Base-by-base conservation (phyloP, 2,797 vertebrate species). In the Setipinna tenuifilis region DNA sequence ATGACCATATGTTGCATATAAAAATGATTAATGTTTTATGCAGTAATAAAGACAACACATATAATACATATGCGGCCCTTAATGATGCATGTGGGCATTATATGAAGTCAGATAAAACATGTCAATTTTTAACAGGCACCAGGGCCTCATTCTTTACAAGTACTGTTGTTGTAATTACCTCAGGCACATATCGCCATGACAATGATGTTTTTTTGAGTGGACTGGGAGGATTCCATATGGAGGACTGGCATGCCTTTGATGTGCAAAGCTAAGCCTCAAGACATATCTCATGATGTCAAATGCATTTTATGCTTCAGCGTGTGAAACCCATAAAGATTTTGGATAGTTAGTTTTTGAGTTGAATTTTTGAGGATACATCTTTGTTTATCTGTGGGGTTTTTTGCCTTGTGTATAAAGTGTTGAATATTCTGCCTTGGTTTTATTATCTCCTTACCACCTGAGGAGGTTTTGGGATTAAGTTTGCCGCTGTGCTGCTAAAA, bases 1-100 rank as follows among this genome's bases (percentile, higher is more conserved):
- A 78, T 44, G 35, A 78, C 17, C 71, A 78, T 78, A 78, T 78
- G 71, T 41, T 78, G 6, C 71, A 44, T 54, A 78, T 54, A 78
- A 65, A 78, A 41, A 78, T 19, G 35, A 78, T 78, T 19, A 10
- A 78, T 78, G 35, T 41, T 78, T 41, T 78, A 78, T 78, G 31
- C 3, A 6, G 17, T 78, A 19, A 78, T 41, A 41, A 78, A 78
- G 17, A 44, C 35, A 35, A 31, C 2, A 68, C 28, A 35, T 71
- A 7, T 54, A 54, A 54, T 9, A n/a, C 62, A 28, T 28, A 78
- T 44, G 6, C 14, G 0, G 19, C 16, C 31, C 28, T 31, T 31
- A 31, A 71, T 71, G 65, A 1, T 25, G 61, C 61, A 65, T 25
- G 1, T 65, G 28, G 28, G 14, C 68, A 35, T 75, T 19, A 75